Evolutionary conservation across 2,113 vertebrate genomes (phyloP).

Genomic region (Charina bottae): DNA sequence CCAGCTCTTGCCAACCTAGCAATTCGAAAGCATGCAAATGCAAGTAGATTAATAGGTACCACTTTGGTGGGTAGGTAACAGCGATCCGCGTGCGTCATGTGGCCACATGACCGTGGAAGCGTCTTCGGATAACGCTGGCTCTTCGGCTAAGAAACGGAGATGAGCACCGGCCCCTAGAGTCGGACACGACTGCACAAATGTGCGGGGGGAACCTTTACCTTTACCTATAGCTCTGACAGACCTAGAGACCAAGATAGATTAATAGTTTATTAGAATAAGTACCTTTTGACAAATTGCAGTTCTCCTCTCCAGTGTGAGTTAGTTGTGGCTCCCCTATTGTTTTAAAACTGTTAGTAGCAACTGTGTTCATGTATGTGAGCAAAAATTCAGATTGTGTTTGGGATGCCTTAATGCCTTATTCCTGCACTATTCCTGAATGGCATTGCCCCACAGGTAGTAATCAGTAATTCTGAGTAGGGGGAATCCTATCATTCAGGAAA

Average conservation of each 20-base stretch:
- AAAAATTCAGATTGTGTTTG: not conserved
- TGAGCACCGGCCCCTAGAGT: too few relatives aligned
- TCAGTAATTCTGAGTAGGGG: not conserved
- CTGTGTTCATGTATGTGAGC: not conserved
- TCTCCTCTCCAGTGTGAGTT: not conserved
- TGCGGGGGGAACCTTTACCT: too few relatives aligned
- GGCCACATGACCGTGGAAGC: too few relatives aligned
- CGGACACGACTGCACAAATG: too few relatives aligned
- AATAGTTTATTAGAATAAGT: not conserved
- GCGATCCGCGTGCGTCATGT: too few relatives aligned
- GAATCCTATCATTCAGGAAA: not conserved
- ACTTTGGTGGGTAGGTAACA: too few relatives aligned
- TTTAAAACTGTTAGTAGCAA: not conserved
- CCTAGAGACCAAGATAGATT: not conserved
- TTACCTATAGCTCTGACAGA: too few relatives aligned
- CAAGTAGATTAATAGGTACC: too few relatives aligned
- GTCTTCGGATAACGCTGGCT: too few relatives aligned
- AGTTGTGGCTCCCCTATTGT: not conserved
- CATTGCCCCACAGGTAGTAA: not conserved
- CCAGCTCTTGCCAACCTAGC: too few relatives aligned
- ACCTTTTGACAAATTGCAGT: not conserved
- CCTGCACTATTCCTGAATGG: not conserved
- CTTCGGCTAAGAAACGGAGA: too few relatives aligned
- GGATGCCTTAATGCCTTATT: not conserved
- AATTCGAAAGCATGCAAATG: too few relatives aligned